Base-by-base conservation (phyloP, 2,113 vertebrate species). In the Corythoichthys haematopterus region DNA sequence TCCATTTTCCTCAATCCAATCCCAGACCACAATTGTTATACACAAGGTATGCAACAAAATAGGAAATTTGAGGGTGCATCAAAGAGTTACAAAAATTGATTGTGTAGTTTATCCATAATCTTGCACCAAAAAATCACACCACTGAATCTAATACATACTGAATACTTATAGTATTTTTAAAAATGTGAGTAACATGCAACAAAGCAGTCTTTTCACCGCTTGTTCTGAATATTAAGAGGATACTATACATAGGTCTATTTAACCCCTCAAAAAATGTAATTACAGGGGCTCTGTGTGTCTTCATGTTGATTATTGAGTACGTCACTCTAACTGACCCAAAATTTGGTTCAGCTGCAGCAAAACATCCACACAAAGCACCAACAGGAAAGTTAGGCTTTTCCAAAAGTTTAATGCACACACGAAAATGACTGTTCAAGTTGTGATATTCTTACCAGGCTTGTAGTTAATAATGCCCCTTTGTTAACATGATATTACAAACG, bases 211-310 rank as follows among this genome's bases (percentile, higher is more conserved):
- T 51, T 51, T 51, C 15, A 51, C 48, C 2, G 6, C 48, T 51
- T 51, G 6, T 14, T 51, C 4, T 4, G 6, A 40, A 40, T 40
- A 4, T 40, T 40, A 40, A 40, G 6, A 40, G 38, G 38, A 40
- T 40, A 6, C 6, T 40, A 6, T 28, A 28, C 20, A 28, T 40
- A 48, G 11, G 12, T 2, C 53, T 28, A 56, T 12, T 28, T 16
- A 0, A 53, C 7, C n/a, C 4, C 85, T 77, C 53, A 78, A 60
- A 71, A 65, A 75, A 66, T 72, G 43, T 58, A 47, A 63, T 75
- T 68, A 47, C 65, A 46, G 35, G 4, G 15, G 66, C 2, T 2
- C 45, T 71, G 46, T 7, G 58, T 68, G 46, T 77, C 37, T 59
- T 64, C 15, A 2, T 60, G 37, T 58, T 37, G 35, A 58, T 58